These are phyloP conservation scores for Pipistrellus kuhlii DNA, from an alignment of 2,797 vertebrate species.

Conservation along the genomic window DNA sequence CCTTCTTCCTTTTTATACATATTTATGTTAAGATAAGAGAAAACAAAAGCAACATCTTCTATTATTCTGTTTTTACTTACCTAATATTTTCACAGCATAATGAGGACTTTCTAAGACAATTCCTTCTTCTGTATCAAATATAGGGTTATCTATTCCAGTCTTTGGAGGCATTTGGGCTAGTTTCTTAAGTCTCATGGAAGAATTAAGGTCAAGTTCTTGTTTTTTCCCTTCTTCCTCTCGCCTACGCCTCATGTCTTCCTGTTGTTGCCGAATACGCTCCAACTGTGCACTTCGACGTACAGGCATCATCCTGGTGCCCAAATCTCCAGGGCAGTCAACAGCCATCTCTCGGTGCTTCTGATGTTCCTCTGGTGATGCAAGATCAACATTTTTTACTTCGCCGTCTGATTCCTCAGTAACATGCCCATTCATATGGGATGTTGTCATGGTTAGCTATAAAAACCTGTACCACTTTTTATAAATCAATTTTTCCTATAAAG, in stretches of 20 bases:
- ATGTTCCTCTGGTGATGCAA: constrained; percentile 87
- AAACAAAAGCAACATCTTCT: constrained; percentile 49
- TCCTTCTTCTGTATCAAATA: constrained; percentile 97
- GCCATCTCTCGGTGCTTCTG: constrained; percentile 98
- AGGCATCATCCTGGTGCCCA: constrained; percentile 95
- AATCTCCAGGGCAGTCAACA: constrained; percentile 96
- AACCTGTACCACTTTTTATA: constrained; percentile 79
- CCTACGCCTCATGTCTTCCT: constrained; percentile 95
- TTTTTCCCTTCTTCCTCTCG: constrained; percentile 96
- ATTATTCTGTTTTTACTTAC: constrained; percentile 86
- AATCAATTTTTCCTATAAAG: constrained; percentile 80
- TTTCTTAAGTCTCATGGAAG: constrained; percentile 97
- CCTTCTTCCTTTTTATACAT: background rate
- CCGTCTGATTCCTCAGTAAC: constrained; percentile 92
- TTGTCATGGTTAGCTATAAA: constrained; percentile 92
- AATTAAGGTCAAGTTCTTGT: constrained; percentile 95
- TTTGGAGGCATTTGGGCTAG: constrained; percentile 96
- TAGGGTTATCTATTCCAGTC: constrained; percentile 98
- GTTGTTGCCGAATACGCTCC: constrained; percentile 97
- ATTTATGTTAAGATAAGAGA: constrained; percentile 35
- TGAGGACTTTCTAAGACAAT: constrained; percentile 90
- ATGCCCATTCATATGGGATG: constrained; percentile 97
- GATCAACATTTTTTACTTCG: constrained; percentile 90
- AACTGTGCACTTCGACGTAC: constrained; percentile 94
- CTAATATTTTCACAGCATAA: constrained; percentile 91